Evolutionary conservation across 2,888 invertebrate genomes (phyloP), one percentile per base, ranked within the genome.

Genomic region (Synanthedon vespiformis): DNA sequence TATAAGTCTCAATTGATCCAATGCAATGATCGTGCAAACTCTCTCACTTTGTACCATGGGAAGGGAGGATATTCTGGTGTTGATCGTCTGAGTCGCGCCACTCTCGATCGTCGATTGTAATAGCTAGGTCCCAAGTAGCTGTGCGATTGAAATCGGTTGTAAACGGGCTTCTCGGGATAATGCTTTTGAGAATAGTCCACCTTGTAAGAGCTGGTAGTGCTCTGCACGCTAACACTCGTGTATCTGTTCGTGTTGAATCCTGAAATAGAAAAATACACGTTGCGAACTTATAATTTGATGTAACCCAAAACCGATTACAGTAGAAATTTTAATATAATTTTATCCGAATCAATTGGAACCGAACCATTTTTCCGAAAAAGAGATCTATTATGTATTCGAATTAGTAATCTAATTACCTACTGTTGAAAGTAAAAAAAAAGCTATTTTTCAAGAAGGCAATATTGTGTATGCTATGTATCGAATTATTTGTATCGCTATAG

Each of bases 11-110:
- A 74, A 58, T 71, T 62, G 66, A 92, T 92, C 93, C 94, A 94
- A 69, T 90, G 81, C 71, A 92, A 89, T 58, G 90, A 89, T 72
- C 90, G 84, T 62, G 92, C 90, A 67, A 94, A 84, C 74, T 93
- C 92, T 67, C 89, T 88, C 55, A 93, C 92, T 82, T 92, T 92
- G 74, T 92, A 89, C 94, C 94, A 94, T 53, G 95, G 95, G 72
- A 95, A 94, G 14, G 91, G 90, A 14, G 92, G 92, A 69, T 88
- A 79, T 58, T 83, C 77, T 58, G 79, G 70, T 2, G 84, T 70
- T 58, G 81, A 72, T 64, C 86, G 77, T 57, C 78, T 72, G 58
- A 77, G 61, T 57, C 88, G 70, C 10, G 80, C 68, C 47, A 78
- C 72, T 61, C 88, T 67, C 47, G 86, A 82, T 65, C 87, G 72